Evolutionary conservation across 23 tunicate species (phyloP), one percentile per base, ranked within the genome.

Genomic region (Styela clava): DNA sequence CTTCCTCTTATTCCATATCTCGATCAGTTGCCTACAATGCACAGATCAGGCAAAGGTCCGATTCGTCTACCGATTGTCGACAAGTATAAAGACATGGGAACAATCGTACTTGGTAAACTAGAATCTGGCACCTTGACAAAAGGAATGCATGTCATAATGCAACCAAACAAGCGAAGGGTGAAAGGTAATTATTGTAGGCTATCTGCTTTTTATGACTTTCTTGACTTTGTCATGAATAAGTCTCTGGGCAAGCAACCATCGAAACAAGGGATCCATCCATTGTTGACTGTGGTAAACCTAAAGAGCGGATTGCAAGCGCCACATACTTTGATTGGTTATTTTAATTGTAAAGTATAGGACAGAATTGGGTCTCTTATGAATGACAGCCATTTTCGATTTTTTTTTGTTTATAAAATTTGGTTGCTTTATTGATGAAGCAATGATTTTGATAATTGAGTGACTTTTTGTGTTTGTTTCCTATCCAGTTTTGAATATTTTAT

Each of bases 81-180:
- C 73, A 96, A 87, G 73, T 91, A 91, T 77, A 96, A 96, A 72
- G 99, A 96, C 74, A 96, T 96, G 99, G 99, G 99, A 21, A 88
- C 86, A 12, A 88, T 96, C 31, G 90, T 96, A 22, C 61, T 96
- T 22, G 99, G 99, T 27, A 96, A 96, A 84, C 79, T 96, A 24
- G 99, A 96, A 85, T 87, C 94, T 24, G 99, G 99, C 18, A 76
- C 63, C 29, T 63, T 96, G n/a, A 28, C 69, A 1, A 91, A 91
- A 77, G 94, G 94, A 20, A 96, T 86, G 78, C 79, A 84, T 20
- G 34, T 96, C 34, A 65, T 91, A 7, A 29, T 96, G 89, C 94
- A 88, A 78, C 99, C 99, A 25, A 91, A 91, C 74, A 84, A 74
- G 33, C 78, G 86, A 52, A 96, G 91, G 84, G 94, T 91, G 23